Evolutionary conservation across 2,113 vertebrate genomes (phyloP).

Genomic region (Agelaius phoeniceus): DNA sequence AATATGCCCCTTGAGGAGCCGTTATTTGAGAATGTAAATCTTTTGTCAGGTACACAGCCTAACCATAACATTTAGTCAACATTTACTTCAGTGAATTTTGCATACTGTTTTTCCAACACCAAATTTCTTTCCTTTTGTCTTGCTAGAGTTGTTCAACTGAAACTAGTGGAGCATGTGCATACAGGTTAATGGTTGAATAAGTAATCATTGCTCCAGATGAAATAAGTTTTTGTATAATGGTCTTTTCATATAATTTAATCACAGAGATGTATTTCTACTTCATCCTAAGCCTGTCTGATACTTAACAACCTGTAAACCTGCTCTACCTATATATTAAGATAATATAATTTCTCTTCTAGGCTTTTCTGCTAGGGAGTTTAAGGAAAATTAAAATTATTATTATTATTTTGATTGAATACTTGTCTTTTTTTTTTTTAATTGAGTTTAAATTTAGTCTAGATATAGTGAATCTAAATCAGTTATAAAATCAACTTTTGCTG

Average conservation of each 20-base stretch:
- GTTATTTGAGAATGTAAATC: not conserved
- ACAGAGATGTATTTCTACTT: conserved; percentile 26
- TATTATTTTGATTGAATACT: not conserved
- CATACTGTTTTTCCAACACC: not conserved
- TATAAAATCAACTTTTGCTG: not conserved
- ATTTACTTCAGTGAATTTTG: not conserved
- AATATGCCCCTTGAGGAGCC: not conserved
- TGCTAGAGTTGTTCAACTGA: not conserved
- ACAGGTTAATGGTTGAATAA: not conserved
- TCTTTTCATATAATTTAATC: conserved; percentile 31
- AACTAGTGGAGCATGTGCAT: not conserved
- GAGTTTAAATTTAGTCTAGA: not conserved
- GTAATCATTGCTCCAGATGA: not conserved
- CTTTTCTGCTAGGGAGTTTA: not conserved
- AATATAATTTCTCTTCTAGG: not conserved
- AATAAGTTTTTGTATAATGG: not conserved
- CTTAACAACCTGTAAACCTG: too few species aligned
- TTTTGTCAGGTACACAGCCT: not conserved
- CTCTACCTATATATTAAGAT: too few species aligned
- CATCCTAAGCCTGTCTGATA: not conserved
- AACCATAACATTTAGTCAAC: not conserved
- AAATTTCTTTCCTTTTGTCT: not conserved
- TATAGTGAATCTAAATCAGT: not conserved
- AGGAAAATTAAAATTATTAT: not conserved
- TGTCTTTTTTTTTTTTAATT: not conserved